Evolutionary conservation across 2,113 vertebrate genomes (phyloP).

Genomic region (human (Homo sapiens)): GRCh38 chr5:143974501-143975000

Average conservation of each 20-base stretch:
- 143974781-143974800: neutral
- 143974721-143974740: neutral
- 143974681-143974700: neutral
- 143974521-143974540: neutral
- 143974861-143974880: neutral
- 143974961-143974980: neutral
- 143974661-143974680: neutral
- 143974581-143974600: neutral
- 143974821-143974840: neutral
- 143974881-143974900: neutral
- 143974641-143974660: neutral
- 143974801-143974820: neutral
- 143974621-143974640: neutral
- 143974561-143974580: neutral
- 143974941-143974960: conserved; percentile 25
- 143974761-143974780: neutral
- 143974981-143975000: neutral
- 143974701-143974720: neutral
- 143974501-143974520: neutral
- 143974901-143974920: neutral
- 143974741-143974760: neutral
- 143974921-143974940: neutral
- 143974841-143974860: neutral
- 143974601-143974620: neutral
- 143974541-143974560: neutral